Base-by-base conservation (phyloP, 2,797 vertebrate species). In the Graptemys geographica region DNA sequence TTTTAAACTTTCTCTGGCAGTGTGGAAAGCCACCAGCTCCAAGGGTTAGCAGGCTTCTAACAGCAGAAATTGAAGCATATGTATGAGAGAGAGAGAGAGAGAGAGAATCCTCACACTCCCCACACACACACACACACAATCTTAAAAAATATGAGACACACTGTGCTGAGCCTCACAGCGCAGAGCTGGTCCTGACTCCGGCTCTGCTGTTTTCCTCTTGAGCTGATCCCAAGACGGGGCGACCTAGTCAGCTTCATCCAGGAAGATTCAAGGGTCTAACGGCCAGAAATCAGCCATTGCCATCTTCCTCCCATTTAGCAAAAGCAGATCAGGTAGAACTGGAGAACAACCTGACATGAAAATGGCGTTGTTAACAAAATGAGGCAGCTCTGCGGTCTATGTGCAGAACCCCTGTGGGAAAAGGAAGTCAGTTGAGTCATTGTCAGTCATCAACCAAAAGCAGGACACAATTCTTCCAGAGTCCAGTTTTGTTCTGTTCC, bases 1-100 rank as follows among this genome's bases (percentile, higher is more conserved):
- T 96, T 97, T 96, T 95, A 23, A 97, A 91, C 44, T 83, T 49
- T 65, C 92, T 19, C 23, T 53, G 18, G 44, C 76, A 52, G 47
- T 86, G 80, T 47, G 93, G 74, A 91, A 95, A 92, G 55, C 55
- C 90, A 55, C 81, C 83, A 93, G 41, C 81, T 84, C 80, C 15
- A 11, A 41, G 62, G 90, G 82, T 93, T 92, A 96, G 83, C 74
- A 79, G 74, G 74, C 80, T 95, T 90, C 3, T 25, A 92, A 84
- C 84, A 80, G 87, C 78, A 88, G 84, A 76, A 51, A 6, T 53
- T 90, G 82, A 23, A 91, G 83, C 0, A 23, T 53, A 13, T 80
- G 33, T 52, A 23, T 80, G 53, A 62, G 31, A 62, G 55, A 65
- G 69, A 78, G 53, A 62, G 31, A 62, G 55, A 65, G 69, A 78